Conservation (phyloP, 2,888 invertebrate species). For the Ectemnius continuus region DNA sequence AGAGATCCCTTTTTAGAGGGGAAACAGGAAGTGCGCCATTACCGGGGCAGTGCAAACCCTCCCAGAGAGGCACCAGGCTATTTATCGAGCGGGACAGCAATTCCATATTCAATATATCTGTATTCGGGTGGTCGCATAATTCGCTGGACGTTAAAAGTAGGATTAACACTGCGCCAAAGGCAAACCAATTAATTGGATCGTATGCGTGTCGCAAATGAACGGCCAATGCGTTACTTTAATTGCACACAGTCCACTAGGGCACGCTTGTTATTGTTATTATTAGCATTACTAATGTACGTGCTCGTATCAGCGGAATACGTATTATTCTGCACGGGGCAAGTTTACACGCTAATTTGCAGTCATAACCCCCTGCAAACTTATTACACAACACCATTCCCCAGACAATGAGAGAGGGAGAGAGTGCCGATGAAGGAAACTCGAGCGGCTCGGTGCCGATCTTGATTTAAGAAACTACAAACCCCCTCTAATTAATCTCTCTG, state of each 20-base stretch:
- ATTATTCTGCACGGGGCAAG: constrained; percentile 28
- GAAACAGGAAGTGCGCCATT: no score
- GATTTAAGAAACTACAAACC: no score
- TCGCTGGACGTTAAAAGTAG: constrained; percentile 6
- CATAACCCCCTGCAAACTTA: constrained; percentile 3
- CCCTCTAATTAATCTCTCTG: constrained; percentile 6
- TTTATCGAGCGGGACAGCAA: no score
- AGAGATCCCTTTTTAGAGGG: no score
- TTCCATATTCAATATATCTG: no score
- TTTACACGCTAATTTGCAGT: constrained; percentile 25
- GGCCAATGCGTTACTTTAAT: constrained; percentile 47
- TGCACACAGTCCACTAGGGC: constrained; percentile 27
- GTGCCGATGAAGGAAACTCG: no score
- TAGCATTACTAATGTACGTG: not conserved
- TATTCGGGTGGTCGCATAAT: not conserved
- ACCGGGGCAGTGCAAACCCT: no score
- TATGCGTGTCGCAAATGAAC: constrained; percentile 41
- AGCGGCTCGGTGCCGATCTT: no score
- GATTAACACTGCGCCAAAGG: constrained; percentile 33
- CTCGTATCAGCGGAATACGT: constrained; percentile 22
- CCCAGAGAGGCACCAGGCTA: no score
- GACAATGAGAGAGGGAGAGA: no score
- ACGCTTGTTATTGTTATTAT: constrained; percentile 30
- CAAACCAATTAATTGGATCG: constrained; percentile 50
- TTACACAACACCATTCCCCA: no score